A percentile compares a stretch with the other conserved stretches of the same genome.
These are phyloP conservation scores for Aporrectodea caliginosa DNA, from an alignment of 1,140 invertebrate genomes.

Conservation along the genomic window DNA sequence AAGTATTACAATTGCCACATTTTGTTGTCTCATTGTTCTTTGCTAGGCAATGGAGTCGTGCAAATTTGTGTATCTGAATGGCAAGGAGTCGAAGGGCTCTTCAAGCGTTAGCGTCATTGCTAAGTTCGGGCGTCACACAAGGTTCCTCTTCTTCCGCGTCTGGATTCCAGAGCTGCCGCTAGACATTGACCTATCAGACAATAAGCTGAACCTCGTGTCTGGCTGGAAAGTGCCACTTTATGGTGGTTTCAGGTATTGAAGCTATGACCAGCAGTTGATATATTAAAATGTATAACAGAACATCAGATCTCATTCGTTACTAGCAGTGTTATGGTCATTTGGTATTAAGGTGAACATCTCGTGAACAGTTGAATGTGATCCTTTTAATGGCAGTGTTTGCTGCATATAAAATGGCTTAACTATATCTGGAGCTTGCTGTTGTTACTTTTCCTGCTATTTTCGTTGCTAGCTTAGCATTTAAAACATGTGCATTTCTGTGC, in stretches of 20 bases:
- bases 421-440: too few species aligned
- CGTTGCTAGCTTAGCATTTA: too few species aligned
- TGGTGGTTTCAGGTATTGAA: background rate
- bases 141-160: constrained; percentile 81
- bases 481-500: too few species aligned
- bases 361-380: background rate
- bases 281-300: background rate
- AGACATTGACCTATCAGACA: constrained; percentile 82
- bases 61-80: constrained; percentile 92
- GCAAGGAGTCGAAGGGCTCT: constrained; percentile 88
- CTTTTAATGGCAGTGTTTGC: background rate
- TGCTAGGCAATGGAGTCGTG: constrained; percentile 87
- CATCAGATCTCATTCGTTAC: background rate
- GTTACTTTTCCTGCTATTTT: too few species aligned
- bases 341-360: background rate
- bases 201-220: constrained; percentile 84
- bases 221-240: constrained; percentile 69
- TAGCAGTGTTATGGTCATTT: background rate
- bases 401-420: background rate
- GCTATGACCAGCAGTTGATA: background rate
- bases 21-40: too few species aligned
- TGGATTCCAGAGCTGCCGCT: constrained; percentile 95
- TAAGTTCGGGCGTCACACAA: constrained; percentile 86
- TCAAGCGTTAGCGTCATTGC: constrained; percentile 89
- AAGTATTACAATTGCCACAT: too few species aligned